Evolutionary conservation across 2,888 invertebrate genomes (phyloP).

Genomic region (Dynastes maya): DNA sequence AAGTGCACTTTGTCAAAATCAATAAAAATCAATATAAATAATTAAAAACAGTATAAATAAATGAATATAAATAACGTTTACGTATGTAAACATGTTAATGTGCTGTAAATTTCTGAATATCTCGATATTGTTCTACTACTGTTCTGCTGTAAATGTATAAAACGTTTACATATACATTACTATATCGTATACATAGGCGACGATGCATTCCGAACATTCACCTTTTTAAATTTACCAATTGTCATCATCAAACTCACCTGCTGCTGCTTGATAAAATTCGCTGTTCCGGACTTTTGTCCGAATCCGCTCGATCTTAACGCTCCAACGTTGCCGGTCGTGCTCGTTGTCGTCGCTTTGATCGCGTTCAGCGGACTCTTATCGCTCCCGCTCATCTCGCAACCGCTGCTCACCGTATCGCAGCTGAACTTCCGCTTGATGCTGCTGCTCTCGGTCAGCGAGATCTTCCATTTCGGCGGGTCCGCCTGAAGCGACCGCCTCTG

Average conservation of each 20-base stretch:
- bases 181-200: too few relatives aligned
- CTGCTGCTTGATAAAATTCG: constrained; percentile 42
- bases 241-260: not conserved
- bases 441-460: constrained; percentile 64
- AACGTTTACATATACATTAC: too few relatives aligned
- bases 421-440: constrained; percentile 65
- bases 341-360: not conserved
- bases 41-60: too few relatives aligned
- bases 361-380: constrained; percentile 28
- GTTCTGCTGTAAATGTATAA: too few relatives aligned
- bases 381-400: constrained; percentile 50
- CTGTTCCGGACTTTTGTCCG: constrained; percentile 48
- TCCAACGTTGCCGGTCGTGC: not conserved
- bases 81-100: too few relatives aligned
- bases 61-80: too few relatives aligned
- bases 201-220: too few relatives aligned
- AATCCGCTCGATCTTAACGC: not conserved
- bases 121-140: too few relatives aligned
- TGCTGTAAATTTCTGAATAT: too few relatives aligned
- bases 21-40: too few relatives aligned
- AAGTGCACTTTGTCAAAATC: too few relatives aligned
- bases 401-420: constrained; percentile 58
- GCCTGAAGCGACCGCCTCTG: constrained; percentile 56
- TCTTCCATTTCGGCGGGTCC: constrained; percentile 66
- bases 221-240: too few relatives aligned